Evolutionary conservation across 1,140 invertebrate species (phyloP).

Genomic region (Trinorchestia longiramus): DNA sequence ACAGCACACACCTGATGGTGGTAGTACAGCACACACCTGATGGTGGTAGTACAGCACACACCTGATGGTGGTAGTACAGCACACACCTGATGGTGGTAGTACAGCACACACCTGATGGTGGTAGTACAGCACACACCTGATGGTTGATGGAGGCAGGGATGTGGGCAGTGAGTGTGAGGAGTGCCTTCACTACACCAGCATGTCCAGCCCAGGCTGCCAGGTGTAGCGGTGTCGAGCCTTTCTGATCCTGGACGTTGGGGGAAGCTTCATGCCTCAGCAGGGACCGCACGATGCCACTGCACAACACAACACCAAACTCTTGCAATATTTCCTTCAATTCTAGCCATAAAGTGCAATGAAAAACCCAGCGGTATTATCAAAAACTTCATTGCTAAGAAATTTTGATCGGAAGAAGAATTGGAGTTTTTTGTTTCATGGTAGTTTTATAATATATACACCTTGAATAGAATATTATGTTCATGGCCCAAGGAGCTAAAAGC

Average conservation of each 20-base stretch:
- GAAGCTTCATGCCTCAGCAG: slow-evolving; percentile 90
- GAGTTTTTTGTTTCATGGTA: no score
- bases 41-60: no score
- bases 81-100: no score
- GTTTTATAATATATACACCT: no score
- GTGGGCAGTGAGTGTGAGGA: slow-evolving; percentile 82
- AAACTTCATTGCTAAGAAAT: not conserved
- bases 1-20: no score
- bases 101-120: slow-evolving; percentile 79
- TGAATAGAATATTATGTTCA: no score
- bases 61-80: no score
- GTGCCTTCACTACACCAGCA: slow-evolving; percentile 82
- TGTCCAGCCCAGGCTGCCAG: slow-evolving; percentile 91
- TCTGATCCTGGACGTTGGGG: slow-evolving; percentile 85
- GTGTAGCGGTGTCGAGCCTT: slow-evolving; percentile 89
- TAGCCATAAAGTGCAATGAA: not conserved
- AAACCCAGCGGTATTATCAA: not conserved
- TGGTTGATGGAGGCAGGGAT: slow-evolving; percentile 83
- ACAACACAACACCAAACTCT: not conserved
- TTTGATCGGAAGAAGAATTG: not conserved
- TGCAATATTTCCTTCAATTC: not conserved
- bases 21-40: no score
- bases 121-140: slow-evolving; percentile 76
- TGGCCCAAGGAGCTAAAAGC: no score
- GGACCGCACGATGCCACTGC: slow-evolving; percentile 87